A percentile compares a stretch with the other conserved stretches of the same genome.
Conservation (phyloP, 2,888 invertebrate genomes). For the Xanthia icteritia region DNA sequence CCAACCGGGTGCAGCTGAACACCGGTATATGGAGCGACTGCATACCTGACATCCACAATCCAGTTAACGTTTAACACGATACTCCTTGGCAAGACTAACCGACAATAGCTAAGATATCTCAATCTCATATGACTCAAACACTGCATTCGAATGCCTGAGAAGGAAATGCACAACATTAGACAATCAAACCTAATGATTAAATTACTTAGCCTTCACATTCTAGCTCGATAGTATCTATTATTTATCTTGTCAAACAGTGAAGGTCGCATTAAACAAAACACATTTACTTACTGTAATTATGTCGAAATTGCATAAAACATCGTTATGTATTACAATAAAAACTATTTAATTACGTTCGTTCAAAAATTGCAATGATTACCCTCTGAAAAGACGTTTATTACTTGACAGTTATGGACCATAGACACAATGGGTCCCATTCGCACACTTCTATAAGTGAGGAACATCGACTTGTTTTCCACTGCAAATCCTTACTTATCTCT, state of each 20-base stretch:
- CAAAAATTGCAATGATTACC: conserved; percentile 19
- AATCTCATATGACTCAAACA: no score
- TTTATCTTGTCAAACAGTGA: conserved; percentile 19
- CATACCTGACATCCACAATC: no score
- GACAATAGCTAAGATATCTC: no score
- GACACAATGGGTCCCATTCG: conserved; percentile 11
- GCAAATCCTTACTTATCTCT: background rate
- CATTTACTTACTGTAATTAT: conserved; percentile 19
- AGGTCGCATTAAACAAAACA: conserved; percentile 13
- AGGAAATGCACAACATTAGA: no score
- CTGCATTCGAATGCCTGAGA: no score
- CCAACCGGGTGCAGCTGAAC: no score
- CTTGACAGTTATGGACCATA: conserved; percentile 11
- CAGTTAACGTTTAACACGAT: no score
- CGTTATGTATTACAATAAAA: conserved; percentile 23
- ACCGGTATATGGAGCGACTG: no score
- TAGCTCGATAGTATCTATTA: background rate
- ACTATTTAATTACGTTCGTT: conserved; percentile 17
- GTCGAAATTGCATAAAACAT: conserved; percentile 20
- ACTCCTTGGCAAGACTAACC: no score
- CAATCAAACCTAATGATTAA: no score
- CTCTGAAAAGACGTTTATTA: background rate
- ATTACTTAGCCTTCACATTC: no score
- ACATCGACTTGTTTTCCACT: background rate
- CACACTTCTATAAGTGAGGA: background rate